phyloP scores from a whole-genome alignment of 2,888 invertebrate genomes.

The Habroteleia sp. region DNA sequence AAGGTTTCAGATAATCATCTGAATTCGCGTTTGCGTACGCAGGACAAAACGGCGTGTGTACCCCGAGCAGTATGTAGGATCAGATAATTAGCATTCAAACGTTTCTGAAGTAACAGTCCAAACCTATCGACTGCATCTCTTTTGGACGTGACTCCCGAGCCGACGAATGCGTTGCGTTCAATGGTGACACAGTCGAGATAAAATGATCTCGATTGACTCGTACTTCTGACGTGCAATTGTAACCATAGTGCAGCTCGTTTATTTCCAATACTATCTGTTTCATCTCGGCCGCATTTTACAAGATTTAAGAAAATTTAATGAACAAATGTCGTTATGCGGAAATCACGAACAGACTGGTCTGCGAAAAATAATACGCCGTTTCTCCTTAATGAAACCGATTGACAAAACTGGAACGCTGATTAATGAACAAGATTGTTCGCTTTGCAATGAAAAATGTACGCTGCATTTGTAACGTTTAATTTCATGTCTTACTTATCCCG shows the following conservation, averaged over 20 bases:
- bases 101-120: slow-evolving; percentile 65
- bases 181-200: slow-evolving; percentile 56
- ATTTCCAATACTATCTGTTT: slow-evolving; percentile 23
- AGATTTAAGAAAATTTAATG: slow-evolving; percentile 32
- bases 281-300: slow-evolving; percentile 13
- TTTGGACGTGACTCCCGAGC: slow-evolving; percentile 69
- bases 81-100: slow-evolving; percentile 79
- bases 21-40: slow-evolving; percentile 76
- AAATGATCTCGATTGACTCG: slow-evolving; percentile 62
- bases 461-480: too few relatives aligned
- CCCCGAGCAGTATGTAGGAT: slow-evolving; percentile 71
- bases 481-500: too few relatives aligned
- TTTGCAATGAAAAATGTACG: neutral
- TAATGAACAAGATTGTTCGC: slow-evolving; percentile 10
- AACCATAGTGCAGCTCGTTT: slow-evolving; percentile 26
- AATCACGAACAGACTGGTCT: slow-evolving; percentile 8
- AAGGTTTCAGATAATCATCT: slow-evolving; percentile 76
- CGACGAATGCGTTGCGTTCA: slow-evolving; percentile 64
- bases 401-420: slow-evolving; percentile 14
- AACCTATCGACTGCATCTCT: slow-evolving; percentile 73
- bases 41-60: slow-evolving; percentile 68
- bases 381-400: slow-evolving; percentile 1
- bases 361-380: neutral
- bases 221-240: slow-evolving; percentile 56
- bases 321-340: slow-evolving; percentile 6